Evolutionary conservation across 2,797 vertebrate species (phyloP).

Genomic region (Psittacula echo): DNA sequence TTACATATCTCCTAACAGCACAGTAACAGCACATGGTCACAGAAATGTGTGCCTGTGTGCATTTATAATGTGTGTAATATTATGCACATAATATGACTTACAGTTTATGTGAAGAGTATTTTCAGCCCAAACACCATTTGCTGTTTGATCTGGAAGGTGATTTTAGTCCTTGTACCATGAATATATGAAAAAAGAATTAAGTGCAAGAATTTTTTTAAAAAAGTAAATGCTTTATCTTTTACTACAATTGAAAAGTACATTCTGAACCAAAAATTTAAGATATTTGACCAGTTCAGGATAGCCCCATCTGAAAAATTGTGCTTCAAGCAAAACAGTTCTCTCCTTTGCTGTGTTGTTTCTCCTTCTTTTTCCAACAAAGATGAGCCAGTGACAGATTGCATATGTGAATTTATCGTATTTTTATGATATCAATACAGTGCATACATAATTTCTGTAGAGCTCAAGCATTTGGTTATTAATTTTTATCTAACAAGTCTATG

Average conservation of each 20-base stretch:
- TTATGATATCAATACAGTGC: background rate
- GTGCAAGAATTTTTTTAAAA: background rate
- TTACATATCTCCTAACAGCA: background rate
- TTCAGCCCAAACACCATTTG: background rate
- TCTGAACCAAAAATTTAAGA: background rate
- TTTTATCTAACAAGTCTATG: background rate
- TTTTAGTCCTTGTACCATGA: background rate
- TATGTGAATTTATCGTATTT: background rate
- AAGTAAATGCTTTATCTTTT: background rate
- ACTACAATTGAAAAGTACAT: background rate
- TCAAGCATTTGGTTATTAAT: background rate
- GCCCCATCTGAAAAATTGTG: background rate
- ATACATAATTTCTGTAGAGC: background rate
- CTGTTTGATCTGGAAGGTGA: background rate
- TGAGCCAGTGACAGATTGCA: background rate
- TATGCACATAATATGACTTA: background rate
- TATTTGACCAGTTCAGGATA: background rate
- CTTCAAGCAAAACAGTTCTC: background rate
- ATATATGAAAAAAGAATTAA: background rate
- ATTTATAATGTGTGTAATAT: background rate
- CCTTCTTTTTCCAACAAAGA: background rate
- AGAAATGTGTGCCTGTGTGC: background rate
- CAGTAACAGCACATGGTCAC: background rate
- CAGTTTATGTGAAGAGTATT: background rate
- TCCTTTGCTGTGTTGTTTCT: background rate